Evolutionary conservation across 2,888 invertebrate species (phyloP), one percentile per base, ranked within the genome.

Genomic region (Dryocosmus kuriphilus): DNA sequence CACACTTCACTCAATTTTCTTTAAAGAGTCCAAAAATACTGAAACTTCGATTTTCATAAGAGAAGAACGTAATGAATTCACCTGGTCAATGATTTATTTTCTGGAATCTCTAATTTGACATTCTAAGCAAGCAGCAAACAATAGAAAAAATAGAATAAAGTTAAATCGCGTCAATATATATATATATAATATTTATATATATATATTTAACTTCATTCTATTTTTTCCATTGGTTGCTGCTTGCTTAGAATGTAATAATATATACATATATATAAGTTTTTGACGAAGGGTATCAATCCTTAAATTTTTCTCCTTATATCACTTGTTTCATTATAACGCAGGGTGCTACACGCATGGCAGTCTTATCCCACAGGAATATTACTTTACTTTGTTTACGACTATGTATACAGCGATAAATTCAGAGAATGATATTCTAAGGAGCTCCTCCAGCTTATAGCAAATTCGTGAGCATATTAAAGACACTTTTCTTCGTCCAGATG

Each of bases 331-430:
- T 82, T 77, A 80, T 78, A 80, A 75, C 85, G 85, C 86, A 88
- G 87, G 86, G 87, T 89, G 87, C 86, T 88, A 88, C 87, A 87
- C 87, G 86, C 88, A 89, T 88, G 89, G 90, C 90, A 90, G 89
- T 90, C 88, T 90, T 86, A 88, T 88, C 88, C 90, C 88, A 86
- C 87, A 86, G 85, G 85, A 87, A 86, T 87, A 88, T 85, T 88
- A 87, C 80, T 85, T 85, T 81, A 87, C 84, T 86, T 88, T 88
- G 84, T 83, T 85, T 80, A 78, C 85, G 82, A 87, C 85, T 89
- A 86, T 89, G 89, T 89, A 88, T 90, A 89, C 89, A 89, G 85
- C 81, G 85, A 86, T 85, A 81, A 85, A 83, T 85, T 83, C 83
- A 84, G 86, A 87, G 86, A 87, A 88, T 88, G 87, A 85, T 86